Percentiles rank a stretch among this genome's conserved stretches.
Conservation (phyloP, 2,113 vertebrate species). For the Cheirogaleus medius region DNA sequence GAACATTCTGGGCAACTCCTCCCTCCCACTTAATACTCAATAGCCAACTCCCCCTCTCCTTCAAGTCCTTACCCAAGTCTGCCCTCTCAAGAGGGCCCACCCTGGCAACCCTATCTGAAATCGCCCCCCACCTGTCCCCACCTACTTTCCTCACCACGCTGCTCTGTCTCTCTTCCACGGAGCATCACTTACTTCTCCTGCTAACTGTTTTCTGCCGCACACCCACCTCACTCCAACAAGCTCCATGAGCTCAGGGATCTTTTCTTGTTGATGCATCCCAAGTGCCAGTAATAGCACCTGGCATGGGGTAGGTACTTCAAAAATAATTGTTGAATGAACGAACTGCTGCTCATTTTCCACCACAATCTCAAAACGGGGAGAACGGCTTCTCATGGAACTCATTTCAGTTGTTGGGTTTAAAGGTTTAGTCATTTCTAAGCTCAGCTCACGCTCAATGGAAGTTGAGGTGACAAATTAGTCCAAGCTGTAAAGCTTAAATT, state of each 20-base stretch:
- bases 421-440: not conserved
- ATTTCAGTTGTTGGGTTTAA: not conserved
- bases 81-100: not conserved
- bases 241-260: not conserved
- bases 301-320: not conserved
- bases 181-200: not conserved
- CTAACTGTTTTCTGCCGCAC: not conserved
- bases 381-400: not conserved
- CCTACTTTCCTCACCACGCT: not conserved
- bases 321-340: slow-evolving; percentile 48
- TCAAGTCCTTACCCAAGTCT: not conserved
- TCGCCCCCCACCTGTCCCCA: accelerated
- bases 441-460: not conserved
- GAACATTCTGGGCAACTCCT: not conserved
- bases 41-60: not conserved
- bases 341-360: slow-evolving; percentile 20
- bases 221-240: not conserved
- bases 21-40: not conserved
- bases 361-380: not conserved
- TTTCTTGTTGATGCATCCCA: not conserved
- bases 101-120: not conserved
- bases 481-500: not conserved
- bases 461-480: not conserved
- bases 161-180: not conserved
- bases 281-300: slow-evolving; percentile 34